phyloP scores from a whole-genome alignment of 2,113 vertebrate species.

The Crotalus helleri region DNA sequence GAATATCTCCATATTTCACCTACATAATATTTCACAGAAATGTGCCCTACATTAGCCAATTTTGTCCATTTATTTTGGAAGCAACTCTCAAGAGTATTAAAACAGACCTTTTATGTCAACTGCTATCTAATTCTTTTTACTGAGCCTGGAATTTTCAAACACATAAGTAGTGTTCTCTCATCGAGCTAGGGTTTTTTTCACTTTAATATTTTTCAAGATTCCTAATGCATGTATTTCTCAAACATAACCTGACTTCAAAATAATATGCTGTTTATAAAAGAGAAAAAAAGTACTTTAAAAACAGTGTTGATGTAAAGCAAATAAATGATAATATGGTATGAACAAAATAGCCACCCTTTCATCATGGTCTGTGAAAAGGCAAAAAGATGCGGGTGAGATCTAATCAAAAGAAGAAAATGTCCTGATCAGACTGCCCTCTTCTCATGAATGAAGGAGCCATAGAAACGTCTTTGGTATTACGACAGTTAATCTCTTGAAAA shows the following conservation, averaged over 20 bases:
- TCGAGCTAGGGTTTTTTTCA: neutral
- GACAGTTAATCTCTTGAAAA: constrained; percentile 4
- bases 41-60: neutral
- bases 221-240: neutral
- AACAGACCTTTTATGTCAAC: neutral
- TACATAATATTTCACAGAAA: neutral
- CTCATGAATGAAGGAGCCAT: constrained; percentile 14
- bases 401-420: neutral
- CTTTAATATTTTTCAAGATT: neutral
- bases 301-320: neutral
- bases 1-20: neutral
- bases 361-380: neutral
- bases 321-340: neutral
- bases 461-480: neutral
- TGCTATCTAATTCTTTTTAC: neutral
- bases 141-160: neutral
- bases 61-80: neutral
- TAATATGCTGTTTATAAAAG: neutral
- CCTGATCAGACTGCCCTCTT: neutral
- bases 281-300: neutral
- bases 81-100: neutral
- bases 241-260: neutral
- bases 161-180: neutral
- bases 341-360: neutral
- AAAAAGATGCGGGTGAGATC: neutral